A percentile compares a stretch with the other conserved stretches of the same genome.
Conservation (phyloP, 1,140 invertebrate species). For the Octopus sinensis region DNA sequence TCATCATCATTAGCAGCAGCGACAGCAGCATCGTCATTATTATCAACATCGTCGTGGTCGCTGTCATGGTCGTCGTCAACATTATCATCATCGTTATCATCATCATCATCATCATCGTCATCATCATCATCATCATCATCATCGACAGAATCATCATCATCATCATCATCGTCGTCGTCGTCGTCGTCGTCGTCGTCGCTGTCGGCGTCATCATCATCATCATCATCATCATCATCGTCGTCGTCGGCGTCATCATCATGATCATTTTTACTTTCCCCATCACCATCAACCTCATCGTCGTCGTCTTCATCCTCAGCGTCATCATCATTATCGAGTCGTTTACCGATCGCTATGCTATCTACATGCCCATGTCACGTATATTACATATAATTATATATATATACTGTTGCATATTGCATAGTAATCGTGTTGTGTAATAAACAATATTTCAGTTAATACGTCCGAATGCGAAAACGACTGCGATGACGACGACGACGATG, state of each 20-base stretch:
- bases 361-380: too few species aligned
- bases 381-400: not conserved
- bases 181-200: not conserved
- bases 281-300: too few species aligned
- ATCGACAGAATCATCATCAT: not conserved
- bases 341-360: too few species aligned
- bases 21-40: not conserved
- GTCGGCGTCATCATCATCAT: not conserved
- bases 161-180: not conserved
- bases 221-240: too few species aligned
- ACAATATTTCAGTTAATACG: not conserved
- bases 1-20: not conserved
- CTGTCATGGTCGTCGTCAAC: too few species aligned
- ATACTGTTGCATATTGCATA: not conserved
- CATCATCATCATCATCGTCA: too few species aligned
- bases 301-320: too few species aligned
- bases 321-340: too few species aligned
- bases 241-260: not conserved
- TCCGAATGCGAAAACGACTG: not conserved
- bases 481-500: too few species aligned
- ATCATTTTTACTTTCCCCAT: conserved; percentile 4
- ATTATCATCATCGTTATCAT: conserved; percentile 10
- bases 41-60: too few species aligned
- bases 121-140: not conserved
- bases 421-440: not conserved